A percentile compares a stretch with the other conserved stretches of the same genome.
These are phyloP conservation scores for Leptinotarsa texana DNA, from an alignment of 1,140 invertebrate genomes.

Conservation along the genomic window DNA sequence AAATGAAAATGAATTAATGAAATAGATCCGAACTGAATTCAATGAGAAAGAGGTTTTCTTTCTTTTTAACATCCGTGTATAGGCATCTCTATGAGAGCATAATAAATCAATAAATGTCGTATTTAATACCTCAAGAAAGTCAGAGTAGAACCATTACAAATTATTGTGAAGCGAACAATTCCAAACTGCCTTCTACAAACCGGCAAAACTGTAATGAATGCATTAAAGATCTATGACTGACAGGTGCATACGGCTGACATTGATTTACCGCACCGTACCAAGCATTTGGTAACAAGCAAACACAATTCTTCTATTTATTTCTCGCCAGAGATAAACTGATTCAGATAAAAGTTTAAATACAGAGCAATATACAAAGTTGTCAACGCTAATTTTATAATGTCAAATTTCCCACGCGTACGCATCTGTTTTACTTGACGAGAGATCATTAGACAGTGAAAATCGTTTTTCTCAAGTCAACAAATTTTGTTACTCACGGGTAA, in stretches of 20 bases:
- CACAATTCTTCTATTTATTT: not conserved
- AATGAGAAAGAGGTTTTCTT: too few species aligned
- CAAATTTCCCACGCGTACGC: not conserved
- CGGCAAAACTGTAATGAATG: not conserved
- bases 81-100: not conserved
- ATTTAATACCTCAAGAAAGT: too few species aligned
- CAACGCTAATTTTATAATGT: conserved; percentile 8
- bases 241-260: not conserved
- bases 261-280: not conserved
- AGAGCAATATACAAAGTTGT: not conserved
- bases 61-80: not conserved
- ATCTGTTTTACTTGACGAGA: not conserved
- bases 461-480: too few species aligned
- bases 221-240: not conserved
- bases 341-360: conserved; percentile 6
- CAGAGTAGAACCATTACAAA: too few species aligned
- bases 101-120: too few species aligned
- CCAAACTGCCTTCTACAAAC: not conserved
- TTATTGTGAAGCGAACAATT: too few species aligned
- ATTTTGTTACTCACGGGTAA: too few species aligned
- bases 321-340: not conserved
- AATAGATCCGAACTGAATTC: too few species aligned
- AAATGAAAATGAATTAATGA: too few species aligned
- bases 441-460: not conserved
- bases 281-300: not conserved